A percentile compares a stretch with the other conserved stretches of the same genome.
phyloP scores from a whole-genome alignment of 2,797 vertebrate species.

The Myotis planiceps region DNA sequence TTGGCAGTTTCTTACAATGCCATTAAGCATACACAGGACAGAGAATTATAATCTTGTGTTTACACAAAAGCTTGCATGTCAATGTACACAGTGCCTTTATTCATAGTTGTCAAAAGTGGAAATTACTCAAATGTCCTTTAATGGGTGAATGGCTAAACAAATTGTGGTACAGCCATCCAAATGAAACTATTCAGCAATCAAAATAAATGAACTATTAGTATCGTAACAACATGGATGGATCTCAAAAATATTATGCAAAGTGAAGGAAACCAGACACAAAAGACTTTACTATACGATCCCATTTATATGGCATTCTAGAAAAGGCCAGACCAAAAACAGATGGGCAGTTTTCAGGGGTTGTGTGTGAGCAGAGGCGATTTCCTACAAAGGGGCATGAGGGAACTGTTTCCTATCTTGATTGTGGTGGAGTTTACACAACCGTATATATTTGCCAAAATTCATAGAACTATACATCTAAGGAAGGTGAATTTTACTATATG shows the following conservation, averaged over 20 bases:
- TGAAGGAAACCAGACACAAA: constrained; percentile 3
- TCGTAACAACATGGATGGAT: not conserved
- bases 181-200: not conserved
- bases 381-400: not conserved
- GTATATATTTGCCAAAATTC: not conserved
- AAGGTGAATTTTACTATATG: not conserved
- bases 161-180: not conserved
- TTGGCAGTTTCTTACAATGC: not conserved
- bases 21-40: not conserved
- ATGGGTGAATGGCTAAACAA: not conserved
- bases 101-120: not conserved
- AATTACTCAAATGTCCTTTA: not conserved
- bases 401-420: not conserved
- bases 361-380: not conserved
- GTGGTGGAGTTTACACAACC: not conserved
- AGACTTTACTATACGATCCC: not conserved
- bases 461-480: not conserved
- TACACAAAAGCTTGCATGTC: not conserved
- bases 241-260: not conserved
- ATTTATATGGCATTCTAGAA: not conserved
- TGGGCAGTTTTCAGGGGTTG: not conserved
- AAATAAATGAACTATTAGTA: not conserved
- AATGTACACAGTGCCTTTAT: not conserved
- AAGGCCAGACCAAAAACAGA: not conserved
- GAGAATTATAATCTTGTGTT: not conserved